Conservation (phyloP, 2,113 vertebrate genomes). For the Proterorhinus semilunaris region DNA sequence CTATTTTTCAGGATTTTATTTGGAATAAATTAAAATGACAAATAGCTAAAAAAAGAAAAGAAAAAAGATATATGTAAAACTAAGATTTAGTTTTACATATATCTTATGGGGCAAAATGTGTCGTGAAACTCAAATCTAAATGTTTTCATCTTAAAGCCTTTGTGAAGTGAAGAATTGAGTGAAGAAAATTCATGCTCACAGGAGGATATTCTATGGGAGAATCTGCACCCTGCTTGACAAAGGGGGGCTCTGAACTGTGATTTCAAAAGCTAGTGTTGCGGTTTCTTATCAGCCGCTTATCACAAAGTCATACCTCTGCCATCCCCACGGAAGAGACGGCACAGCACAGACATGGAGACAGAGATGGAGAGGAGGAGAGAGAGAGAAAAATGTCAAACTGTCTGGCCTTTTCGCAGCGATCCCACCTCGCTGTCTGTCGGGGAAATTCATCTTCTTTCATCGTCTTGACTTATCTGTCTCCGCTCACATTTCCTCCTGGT, state of each 20-base stretch:
- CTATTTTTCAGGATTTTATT: no score
- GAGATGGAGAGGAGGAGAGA: not conserved
- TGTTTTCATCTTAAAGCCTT: not conserved
- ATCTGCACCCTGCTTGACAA: conserved; percentile 15
- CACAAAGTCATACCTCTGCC: conserved; percentile 37
- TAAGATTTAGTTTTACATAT: not conserved
- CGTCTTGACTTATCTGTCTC: conserved; percentile 51
- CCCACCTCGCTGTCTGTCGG: conserved; percentile 51
- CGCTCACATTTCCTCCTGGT: conserved; percentile 21
- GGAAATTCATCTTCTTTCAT: conserved; percentile 70
- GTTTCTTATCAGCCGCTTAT: conserved; percentile 57
- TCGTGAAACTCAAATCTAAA: not conserved
- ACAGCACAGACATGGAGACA: not conserved
- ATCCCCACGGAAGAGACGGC: conserved; percentile 15
- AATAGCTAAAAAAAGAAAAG: no score
- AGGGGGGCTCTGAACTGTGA: conserved; percentile 20
- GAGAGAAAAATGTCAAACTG: conserved; percentile 60
- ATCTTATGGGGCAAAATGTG: not conserved
- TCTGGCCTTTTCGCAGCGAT: conserved; percentile 60
- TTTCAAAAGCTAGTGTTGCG: conserved; percentile 40
- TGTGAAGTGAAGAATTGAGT: not conserved
- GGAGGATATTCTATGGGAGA: conserved; percentile 11
- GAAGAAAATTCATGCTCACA: conserved; percentile 4
- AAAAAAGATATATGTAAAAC: not conserved
- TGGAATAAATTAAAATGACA: no score